Conservation (phyloP, 1,140 invertebrate genomes). For the Mactra quadrangularis region DNA sequence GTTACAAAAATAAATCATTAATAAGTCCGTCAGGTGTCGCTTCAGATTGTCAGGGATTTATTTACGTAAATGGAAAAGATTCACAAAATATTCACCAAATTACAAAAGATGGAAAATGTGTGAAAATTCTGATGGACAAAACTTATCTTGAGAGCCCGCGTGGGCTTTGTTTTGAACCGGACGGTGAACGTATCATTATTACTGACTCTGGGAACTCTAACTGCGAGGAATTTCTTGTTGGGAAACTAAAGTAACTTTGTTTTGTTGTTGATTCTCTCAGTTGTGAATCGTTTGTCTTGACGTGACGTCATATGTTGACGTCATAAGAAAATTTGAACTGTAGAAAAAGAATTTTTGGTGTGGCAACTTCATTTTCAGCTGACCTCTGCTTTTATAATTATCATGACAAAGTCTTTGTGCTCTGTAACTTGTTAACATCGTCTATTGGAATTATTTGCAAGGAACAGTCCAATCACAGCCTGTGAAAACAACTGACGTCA, state of each 20-base stretch:
- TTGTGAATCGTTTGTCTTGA: no score
- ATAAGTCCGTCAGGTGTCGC: slow-evolving; percentile 7
- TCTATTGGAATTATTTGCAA: no score
- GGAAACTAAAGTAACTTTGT: slow-evolving; percentile 15
- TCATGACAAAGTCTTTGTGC: no score
- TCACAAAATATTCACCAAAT: slow-evolving; percentile 52
- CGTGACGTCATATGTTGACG: no score
- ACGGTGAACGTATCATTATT: slow-evolving; percentile 34
- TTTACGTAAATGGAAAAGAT: slow-evolving; percentile 57
- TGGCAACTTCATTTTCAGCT: no score
- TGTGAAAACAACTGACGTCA: no score
- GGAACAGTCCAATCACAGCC: no score
- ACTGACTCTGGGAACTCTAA: slow-evolving; percentile 18
- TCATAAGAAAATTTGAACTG: no score
- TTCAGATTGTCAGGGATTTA: slow-evolving; percentile 33
- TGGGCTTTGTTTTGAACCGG: slow-evolving; percentile 29
- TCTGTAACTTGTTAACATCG: no score
- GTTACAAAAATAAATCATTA: slow-evolving; percentile 31
- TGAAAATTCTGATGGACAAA: slow-evolving; percentile 34
- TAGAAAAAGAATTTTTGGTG: no score
- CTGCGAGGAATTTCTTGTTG: slow-evolving; percentile 33
- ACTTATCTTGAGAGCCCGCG: slow-evolving; percentile 21
- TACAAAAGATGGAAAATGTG: slow-evolving; percentile 3
- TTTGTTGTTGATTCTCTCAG: no score
- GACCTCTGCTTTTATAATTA: no score